These are phyloP conservation scores for Oncorhynchus tshawytscha DNA, from an alignment of 2,113 vertebrate species.

Conservation along the genomic window DNA sequence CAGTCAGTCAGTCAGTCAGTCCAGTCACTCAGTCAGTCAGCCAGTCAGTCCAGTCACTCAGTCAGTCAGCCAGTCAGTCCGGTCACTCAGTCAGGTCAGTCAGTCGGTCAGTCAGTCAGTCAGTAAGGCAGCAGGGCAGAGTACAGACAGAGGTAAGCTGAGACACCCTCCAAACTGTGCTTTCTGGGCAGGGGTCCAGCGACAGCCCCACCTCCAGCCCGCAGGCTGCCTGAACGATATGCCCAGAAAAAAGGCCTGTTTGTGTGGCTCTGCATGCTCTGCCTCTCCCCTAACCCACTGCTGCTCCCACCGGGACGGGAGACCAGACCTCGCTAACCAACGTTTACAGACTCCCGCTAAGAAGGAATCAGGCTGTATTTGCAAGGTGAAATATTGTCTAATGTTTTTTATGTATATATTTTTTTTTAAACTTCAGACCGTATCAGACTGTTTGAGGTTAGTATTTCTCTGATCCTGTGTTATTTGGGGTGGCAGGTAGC, in stretches of 20 bases:
- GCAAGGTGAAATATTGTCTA: constrained; percentile 1
- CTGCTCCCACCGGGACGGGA: constrained; percentile 32
- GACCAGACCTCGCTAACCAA: constrained; percentile 52
- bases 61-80: constrained; percentile 1
- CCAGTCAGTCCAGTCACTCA: neutral
- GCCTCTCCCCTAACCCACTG: neutral
- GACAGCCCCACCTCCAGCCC: neutral
- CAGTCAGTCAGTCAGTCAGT: no score
- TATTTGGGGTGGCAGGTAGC: no score
- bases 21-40: no score
- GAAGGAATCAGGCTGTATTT: constrained; percentile 37
- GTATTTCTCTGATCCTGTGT: no score
- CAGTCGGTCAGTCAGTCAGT: no score
- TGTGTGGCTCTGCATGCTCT: constrained; percentile 63
- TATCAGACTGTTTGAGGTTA: no score
- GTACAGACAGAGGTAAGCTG: constrained; percentile 60
- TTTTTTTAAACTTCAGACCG: no score
- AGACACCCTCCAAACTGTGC: constrained; percentile 69
- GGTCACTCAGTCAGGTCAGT: constrained; percentile 14
- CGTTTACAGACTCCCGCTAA: constrained; percentile 34
- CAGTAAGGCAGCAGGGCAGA: constrained; percentile 13
- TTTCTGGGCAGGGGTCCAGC: constrained; percentile 74
- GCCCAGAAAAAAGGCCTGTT: constrained; percentile 66
- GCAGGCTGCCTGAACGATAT: constrained; percentile 61
- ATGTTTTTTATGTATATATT: neutral